These are phyloP conservation scores for Mythimna vitellina DNA, from an alignment of 2,888 invertebrate genomes.

Conservation along the genomic window DNA sequence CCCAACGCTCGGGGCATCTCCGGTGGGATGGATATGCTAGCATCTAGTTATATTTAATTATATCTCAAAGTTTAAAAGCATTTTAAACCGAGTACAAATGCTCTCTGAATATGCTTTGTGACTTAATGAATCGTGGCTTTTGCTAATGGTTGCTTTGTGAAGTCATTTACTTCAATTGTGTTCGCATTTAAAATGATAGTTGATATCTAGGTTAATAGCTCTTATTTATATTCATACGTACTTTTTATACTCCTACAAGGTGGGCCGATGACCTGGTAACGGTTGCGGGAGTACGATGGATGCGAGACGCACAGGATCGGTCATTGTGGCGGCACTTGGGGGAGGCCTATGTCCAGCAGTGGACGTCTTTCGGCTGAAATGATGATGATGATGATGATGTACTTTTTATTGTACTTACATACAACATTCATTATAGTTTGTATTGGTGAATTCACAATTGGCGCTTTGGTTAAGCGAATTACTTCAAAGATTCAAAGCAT, in stretches of 20 bases:
- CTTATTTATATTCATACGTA: not conserved
- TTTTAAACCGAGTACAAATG: constrained; percentile 14
- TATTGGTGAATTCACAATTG: not conserved
- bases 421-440: not conserved
- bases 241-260: no score
- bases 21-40: no score
- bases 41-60: not conserved
- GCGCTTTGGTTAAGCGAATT: no score
- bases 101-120: not conserved
- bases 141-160: constrained; percentile 2
- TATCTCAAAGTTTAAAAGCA: constrained; percentile 4
- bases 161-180: not conserved
- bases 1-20: not conserved
- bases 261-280: no score
- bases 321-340: no score
- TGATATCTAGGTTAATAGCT: constrained; percentile 5
- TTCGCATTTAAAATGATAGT: not conserved
- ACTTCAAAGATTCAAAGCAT: no score
- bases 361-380: no score
- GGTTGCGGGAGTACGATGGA: no score
- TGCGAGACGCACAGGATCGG: no score
- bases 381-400: no score
- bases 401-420: not conserved
- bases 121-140: constrained; percentile 1
- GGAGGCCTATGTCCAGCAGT: no score